These are phyloP conservation scores for Pipra filicauda DNA, from an alignment of 2,113 vertebrate genomes.

Conservation along the genomic window DNA sequence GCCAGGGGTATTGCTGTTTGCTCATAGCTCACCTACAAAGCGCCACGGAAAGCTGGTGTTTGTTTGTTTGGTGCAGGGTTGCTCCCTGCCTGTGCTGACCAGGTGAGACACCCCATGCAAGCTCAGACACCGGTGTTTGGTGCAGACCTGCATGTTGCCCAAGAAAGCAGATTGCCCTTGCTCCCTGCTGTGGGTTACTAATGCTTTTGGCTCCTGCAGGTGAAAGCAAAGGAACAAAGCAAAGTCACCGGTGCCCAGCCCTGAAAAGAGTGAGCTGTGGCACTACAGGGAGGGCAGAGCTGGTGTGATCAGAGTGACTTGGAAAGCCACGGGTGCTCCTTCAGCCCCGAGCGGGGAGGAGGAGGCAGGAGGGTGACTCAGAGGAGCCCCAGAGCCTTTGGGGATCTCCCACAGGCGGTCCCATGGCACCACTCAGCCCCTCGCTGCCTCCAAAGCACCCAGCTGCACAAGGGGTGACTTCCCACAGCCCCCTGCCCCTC, in stretches of 20 bases:
- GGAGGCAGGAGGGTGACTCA: neutral
- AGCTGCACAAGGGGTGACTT: neutral
- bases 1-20: neutral
- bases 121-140: neutral
- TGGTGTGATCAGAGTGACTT: neutral
- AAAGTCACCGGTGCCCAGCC: neutral
- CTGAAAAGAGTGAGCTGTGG: neutral
- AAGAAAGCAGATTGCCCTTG: neutral
- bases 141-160: neutral
- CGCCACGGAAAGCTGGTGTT: neutral
- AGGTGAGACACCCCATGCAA: neutral
- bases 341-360: fast-evolving
- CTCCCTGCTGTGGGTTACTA: fast-evolving
- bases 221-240: neutral
- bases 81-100: neutral
- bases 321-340: neutral
- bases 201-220: neutral
- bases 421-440: neutral
- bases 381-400: neutral
- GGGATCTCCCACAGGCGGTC: neutral
- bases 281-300: neutral
- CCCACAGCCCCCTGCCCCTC: neutral
- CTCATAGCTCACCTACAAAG: neutral
- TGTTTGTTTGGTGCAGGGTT: conserved; percentile 6
- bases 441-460: neutral